A percentile compares a stretch with the other conserved stretches of the same genome.
These are phyloP conservation scores for Dioctria linearis DNA, from an alignment of 2,888 invertebrate genomes.

Conservation along the genomic window DNA sequence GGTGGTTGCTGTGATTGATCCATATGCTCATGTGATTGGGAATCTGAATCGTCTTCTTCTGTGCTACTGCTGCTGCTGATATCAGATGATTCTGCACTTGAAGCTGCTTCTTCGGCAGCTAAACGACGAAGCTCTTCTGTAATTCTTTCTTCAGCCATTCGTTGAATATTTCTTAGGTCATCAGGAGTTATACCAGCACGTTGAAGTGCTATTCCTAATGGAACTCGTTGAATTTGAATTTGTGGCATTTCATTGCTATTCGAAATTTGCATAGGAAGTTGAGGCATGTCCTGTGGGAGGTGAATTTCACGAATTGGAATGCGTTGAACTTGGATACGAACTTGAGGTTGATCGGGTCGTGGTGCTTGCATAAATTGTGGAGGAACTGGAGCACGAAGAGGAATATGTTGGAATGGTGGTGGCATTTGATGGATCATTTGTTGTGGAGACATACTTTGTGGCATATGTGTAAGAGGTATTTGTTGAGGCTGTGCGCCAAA, in stretches of 20 bases:
- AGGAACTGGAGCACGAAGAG: slow-evolving; percentile 56
- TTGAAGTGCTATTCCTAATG: slow-evolving; percentile 68
- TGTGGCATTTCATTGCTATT: slow-evolving; percentile 62
- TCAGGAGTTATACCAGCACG: slow-evolving; percentile 71
- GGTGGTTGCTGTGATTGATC: slow-evolving; percentile 60
- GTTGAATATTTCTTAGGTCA: slow-evolving; percentile 70
- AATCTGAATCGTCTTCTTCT: slow-evolving; percentile 65
- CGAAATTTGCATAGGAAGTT: slow-evolving; percentile 65
- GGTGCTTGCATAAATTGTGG: slow-evolving; percentile 72
- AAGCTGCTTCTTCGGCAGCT: slow-evolving; percentile 66
- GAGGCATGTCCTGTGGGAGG: slow-evolving; percentile 68
- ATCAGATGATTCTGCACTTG: slow-evolving; percentile 63
- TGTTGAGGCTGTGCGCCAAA: slow-evolving; percentile 73
- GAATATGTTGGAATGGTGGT: slow-evolving; percentile 58
- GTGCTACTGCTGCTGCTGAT: slow-evolving; percentile 59
- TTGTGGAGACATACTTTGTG: slow-evolving; percentile 68
- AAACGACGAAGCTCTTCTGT: slow-evolving; percentile 68
- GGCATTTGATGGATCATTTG: slow-evolving; percentile 61
- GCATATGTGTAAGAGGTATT: slow-evolving; percentile 74
- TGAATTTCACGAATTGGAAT: slow-evolving; percentile 71
- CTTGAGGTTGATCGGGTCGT: slow-evolving; percentile 70
- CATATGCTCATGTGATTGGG: slow-evolving; percentile 54
- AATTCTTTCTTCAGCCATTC: slow-evolving; percentile 70
- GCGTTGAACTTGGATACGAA: slow-evolving; percentile 71
- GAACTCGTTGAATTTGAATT: slow-evolving; percentile 68